Evolutionary conservation across 2,113 vertebrate genomes (phyloP).

Genomic region (Mustela lutreola): DNA sequence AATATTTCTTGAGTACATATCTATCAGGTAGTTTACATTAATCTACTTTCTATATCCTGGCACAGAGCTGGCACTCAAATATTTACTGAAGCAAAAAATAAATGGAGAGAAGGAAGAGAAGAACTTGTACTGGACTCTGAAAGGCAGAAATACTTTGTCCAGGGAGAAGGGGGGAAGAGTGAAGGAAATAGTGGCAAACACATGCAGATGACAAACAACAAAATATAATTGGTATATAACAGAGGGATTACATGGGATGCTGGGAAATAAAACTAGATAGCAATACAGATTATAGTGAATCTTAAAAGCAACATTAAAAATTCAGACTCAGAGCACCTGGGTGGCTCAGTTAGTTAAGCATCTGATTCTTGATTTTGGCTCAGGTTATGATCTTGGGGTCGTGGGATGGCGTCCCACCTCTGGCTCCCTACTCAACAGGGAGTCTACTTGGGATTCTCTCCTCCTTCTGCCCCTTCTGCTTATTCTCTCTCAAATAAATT

Average conservation of each 20-base stretch:
- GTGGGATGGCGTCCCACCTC: background rate
- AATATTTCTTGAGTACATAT: background rate
- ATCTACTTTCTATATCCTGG: background rate
- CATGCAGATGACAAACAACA: background rate
- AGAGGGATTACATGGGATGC: background rate
- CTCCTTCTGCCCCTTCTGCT: background rate
- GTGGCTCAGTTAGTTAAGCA: background rate
- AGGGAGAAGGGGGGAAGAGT: background rate
- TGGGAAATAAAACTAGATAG: constrained; percentile 6
- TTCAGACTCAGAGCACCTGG: background rate
- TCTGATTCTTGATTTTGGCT: background rate
- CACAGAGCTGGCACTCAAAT: background rate
- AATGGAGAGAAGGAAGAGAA: background rate
- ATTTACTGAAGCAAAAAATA: background rate
- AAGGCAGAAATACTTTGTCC: background rate
- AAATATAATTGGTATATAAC: background rate
- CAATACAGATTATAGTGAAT: background rate
- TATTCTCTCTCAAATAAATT: background rate
- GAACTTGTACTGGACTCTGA: background rate
- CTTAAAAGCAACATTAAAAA: constrained; percentile 28
- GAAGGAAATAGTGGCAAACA: background rate
- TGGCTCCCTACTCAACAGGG: background rate
- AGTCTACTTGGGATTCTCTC: background rate
- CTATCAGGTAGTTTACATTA: background rate
- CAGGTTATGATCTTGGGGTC: background rate